Conservation (phyloP, 2,888 invertebrate genomes). For the Mythimna impura region DNA sequence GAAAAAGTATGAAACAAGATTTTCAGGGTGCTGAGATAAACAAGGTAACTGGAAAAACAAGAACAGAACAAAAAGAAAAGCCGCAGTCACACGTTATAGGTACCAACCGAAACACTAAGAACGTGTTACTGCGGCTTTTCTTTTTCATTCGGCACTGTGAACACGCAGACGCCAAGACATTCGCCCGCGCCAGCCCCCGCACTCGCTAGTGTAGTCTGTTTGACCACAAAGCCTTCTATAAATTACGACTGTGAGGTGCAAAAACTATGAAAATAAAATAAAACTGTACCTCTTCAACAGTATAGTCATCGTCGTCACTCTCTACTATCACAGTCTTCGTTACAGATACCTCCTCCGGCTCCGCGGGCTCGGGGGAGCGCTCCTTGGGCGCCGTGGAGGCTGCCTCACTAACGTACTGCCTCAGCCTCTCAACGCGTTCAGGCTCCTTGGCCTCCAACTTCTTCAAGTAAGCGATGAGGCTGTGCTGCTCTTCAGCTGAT, state of each 20-base stretch:
- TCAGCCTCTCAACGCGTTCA: slow-evolving; percentile 93
- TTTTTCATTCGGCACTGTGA: too few species aligned
- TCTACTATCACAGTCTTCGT: slow-evolving; percentile 80
- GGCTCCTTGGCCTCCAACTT: slow-evolving; percentile 95
- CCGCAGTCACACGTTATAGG: too few species aligned
- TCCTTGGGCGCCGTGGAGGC: slow-evolving; percentile 58
- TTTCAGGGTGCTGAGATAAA: too few species aligned
- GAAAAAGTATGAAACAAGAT: too few species aligned
- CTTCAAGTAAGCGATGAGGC: slow-evolving; percentile 95
- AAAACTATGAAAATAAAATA: neutral
- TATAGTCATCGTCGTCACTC: slow-evolving; percentile 94
- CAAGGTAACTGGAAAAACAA: too few species aligned
- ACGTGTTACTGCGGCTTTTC: too few species aligned
- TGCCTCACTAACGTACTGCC: slow-evolving; percentile 93
- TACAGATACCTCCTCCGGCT: neutral
- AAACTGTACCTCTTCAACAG: slow-evolving; percentile 92
- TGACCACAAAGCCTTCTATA: neutral
- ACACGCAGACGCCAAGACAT: too few species aligned
- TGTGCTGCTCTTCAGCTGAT: slow-evolving; percentile 95
- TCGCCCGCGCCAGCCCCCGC: too few species aligned
- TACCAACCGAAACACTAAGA: too few species aligned
- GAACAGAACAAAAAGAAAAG: too few species aligned
- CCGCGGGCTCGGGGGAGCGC: slow-evolving; percentile 9
- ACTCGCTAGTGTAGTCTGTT: too few species aligned
- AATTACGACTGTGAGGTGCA: neutral